Conservation (phyloP, 1,140 invertebrate genomes). For the Diuraphis noxia region DNA sequence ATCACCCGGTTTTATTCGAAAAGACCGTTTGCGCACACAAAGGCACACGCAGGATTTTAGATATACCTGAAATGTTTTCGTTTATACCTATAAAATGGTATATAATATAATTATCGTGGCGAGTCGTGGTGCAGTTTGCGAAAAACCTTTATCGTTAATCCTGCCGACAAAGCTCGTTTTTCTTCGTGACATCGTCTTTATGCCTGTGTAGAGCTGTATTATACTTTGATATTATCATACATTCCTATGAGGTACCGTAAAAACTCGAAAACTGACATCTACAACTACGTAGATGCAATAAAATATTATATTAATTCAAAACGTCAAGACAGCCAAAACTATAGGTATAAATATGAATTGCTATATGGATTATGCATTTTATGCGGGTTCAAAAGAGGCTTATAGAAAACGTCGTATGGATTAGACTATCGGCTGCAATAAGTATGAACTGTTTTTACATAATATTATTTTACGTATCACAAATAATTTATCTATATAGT, state of each 20-base stretch:
- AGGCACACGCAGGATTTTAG: neutral
- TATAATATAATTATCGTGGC: neutral
- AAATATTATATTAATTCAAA: neutral
- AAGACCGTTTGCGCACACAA: neutral
- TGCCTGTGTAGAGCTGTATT: neutral
- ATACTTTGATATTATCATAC: neutral
- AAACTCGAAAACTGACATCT: neutral
- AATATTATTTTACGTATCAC: slow-evolving; percentile 8
- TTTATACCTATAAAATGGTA: neutral
- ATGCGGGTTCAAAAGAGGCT: neutral
- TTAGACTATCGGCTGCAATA: neutral
- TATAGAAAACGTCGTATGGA: neutral
- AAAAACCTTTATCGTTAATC: neutral
- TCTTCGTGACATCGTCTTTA: neutral
- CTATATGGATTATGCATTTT: neutral
- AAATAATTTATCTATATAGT: neutral
- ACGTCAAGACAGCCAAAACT: neutral
- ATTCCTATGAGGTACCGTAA: neutral
- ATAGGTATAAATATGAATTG: neutral
- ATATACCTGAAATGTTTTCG: neutral
- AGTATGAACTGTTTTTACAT: neutral
- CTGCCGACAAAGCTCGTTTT: neutral
- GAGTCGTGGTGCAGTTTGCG: neutral
- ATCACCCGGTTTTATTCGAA: neutral
- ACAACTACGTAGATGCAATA: neutral